Percentiles rank a stretch among this genome's conserved stretches.
phyloP scores from a whole-genome alignment of 2,888 invertebrate species.

The Dicyrtomina minuta region DNA sequence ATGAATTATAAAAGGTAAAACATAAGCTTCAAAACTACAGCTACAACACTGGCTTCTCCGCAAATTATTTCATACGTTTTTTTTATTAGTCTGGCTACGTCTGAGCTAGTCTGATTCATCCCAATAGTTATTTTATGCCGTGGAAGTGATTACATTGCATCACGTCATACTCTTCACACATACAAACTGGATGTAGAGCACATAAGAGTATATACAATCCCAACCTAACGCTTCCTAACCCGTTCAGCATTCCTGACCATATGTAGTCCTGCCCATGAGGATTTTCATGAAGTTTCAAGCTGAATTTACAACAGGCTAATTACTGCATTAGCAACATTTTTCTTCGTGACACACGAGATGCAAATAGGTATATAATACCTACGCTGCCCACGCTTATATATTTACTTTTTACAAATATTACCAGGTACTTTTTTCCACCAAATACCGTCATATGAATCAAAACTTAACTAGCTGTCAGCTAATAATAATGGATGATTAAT shows the following conservation, averaged over 20 bases:
- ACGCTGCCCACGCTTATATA: constrained; percentile 21
- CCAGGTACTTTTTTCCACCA: constrained; percentile 27
- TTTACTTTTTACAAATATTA: neutral
- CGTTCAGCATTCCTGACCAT: neutral
- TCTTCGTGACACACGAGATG: constrained; percentile 13
- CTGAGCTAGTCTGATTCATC: constrained; percentile 23
- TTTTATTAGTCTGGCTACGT: constrained; percentile 32
- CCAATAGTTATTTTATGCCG: constrained; percentile 15
- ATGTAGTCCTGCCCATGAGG: neutral
- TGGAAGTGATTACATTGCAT: constrained; percentile 26
- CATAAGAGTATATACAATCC: neutral
- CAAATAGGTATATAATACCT: constrained; percentile 6
- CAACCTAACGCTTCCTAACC: neutral
- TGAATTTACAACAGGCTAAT: constrained; percentile 21
- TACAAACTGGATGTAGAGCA: constrained; percentile 19
- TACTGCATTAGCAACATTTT: constrained; percentile 10
- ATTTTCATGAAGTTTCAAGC: constrained; percentile 9
- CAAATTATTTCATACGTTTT: constrained; percentile 37
- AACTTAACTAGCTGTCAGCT: constrained; percentile 14
- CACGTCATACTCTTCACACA: constrained; percentile 14
- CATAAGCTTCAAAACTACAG: constrained; percentile 17
- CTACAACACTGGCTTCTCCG: constrained; percentile 2
- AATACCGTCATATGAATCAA: constrained; percentile 29
- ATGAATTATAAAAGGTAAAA: neutral
- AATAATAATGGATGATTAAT: constrained; percentile 30